Evolutionary conservation across 2,797 vertebrate genomes (phyloP).

Genomic region (Hapalemur alaotrensis): DNA sequence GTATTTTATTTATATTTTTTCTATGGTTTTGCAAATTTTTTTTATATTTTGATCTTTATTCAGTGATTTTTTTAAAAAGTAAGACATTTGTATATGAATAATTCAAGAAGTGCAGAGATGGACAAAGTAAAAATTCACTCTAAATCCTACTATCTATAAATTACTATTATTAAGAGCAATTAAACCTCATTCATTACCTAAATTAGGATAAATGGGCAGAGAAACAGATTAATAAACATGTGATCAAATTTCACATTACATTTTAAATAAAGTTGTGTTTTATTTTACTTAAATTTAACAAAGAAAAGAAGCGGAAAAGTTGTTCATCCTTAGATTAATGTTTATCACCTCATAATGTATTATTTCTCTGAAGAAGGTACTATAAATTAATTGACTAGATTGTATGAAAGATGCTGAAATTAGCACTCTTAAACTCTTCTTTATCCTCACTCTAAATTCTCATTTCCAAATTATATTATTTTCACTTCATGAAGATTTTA

Average conservation of each 20-base stretch:
- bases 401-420: not conserved
- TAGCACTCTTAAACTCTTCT: not conserved
- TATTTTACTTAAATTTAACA: not conserved
- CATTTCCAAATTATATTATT: not conserved
- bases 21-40: not conserved
- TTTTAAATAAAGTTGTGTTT: not conserved
- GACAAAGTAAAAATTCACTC: not conserved
- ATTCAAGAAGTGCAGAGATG: not conserved
- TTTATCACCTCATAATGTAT: not conserved
- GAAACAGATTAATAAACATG: not conserved
- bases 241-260: not conserved
- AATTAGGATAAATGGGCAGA: not conserved
- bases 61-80: not conserved
- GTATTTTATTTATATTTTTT: not conserved
- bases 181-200: not conserved
- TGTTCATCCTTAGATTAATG: not conserved
- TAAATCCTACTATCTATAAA: not conserved
- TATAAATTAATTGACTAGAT: not conserved
- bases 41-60: not conserved
- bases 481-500: not conserved
- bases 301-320: not conserved
- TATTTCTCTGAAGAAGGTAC: not conserved
- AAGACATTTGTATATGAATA: not conserved
- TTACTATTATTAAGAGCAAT: not conserved
- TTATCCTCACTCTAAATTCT: not conserved